These are phyloP conservation scores for Oikopleura albicans DNA, from an alignment of 23 tunicate genomes.

Conservation along the genomic window DNA sequence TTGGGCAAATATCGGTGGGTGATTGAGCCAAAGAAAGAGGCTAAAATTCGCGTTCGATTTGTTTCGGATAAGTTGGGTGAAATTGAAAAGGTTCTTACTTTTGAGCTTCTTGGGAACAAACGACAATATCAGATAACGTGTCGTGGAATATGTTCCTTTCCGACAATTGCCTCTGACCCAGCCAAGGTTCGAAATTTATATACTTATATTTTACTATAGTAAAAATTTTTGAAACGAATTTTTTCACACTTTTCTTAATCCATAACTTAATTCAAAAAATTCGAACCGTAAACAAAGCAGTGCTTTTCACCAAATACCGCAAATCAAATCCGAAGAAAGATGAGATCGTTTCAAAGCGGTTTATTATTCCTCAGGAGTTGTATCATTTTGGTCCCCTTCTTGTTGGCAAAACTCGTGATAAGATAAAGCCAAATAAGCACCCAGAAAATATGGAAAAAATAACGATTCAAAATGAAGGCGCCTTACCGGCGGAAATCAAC, in stretches of 20 bases:
- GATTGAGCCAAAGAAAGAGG: constrained; percentile 45
- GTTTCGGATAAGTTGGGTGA: constrained; percentile 63
- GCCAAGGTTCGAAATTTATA: too few species aligned
- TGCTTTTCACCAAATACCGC: constrained; percentile 50
- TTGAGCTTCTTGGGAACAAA: constrained; percentile 66
- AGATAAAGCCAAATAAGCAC: constrained; percentile 33
- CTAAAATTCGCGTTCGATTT: constrained; percentile 46
- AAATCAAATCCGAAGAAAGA: constrained; percentile 39
- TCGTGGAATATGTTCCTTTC: constrained; percentile 72
- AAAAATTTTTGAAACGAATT: too few species aligned
- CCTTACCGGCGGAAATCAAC: neutral
- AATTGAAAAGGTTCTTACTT: constrained; percentile 58
- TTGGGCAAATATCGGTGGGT: constrained; percentile 36
- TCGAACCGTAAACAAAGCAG: too few species aligned
- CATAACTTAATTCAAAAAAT: too few species aligned
- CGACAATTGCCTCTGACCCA: constrained; percentile 69
- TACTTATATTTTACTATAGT: too few species aligned
- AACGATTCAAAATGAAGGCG: neutral
- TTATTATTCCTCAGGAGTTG: constrained; percentile 45
- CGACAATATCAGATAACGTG: constrained; percentile 63
- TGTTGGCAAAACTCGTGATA: constrained; percentile 84
- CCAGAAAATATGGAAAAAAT: constrained; percentile 38
- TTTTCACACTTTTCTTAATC: too few species aligned
- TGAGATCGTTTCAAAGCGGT: constrained; percentile 66
- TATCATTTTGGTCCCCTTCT: constrained; percentile 91